Percentiles rank a stretch among this genome's conserved stretches.
Evolutionary conservation across 2,888 invertebrate genomes (phyloP).

Genomic region (Gastracanthus pulcherrimus): DNA sequence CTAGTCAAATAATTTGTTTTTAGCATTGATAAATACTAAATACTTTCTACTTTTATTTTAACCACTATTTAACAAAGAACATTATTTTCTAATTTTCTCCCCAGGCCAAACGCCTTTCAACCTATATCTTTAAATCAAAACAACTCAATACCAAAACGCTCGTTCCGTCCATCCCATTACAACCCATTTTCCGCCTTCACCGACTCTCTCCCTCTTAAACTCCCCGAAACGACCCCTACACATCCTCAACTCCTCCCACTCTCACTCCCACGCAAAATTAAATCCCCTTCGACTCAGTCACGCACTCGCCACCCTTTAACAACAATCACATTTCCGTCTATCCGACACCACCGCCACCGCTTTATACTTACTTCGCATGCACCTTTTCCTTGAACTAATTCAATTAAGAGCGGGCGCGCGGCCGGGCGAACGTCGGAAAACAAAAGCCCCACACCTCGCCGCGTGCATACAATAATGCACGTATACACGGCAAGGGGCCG

Average conservation of each 20-base stretch:
- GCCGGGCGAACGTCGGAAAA: neutral
- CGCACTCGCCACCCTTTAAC: conserved; percentile 5
- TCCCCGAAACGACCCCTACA: neutral
- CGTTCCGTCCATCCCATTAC: neutral
- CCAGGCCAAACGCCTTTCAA: no score
- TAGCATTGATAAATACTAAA: no score
- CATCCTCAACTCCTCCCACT: no score
- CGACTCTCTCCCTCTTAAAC: neutral
- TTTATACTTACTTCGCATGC: neutral
- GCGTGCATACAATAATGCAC: neutral
- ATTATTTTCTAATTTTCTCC: no score
- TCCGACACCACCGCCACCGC: neutral
- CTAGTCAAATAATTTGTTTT: no score
- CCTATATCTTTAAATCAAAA: neutral
- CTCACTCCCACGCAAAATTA: neutral
- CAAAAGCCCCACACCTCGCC: neutral
- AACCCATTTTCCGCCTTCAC: neutral
- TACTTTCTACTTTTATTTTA: no score
- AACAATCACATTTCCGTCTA: conserved; percentile 2
- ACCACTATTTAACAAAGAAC: no score
- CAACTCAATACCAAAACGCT: neutral
- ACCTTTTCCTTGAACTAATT: conserved; percentile 23
- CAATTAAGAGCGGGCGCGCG: neutral
- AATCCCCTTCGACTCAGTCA: neutral
- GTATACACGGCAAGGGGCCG: neutral